A percentile compares a stretch with the other conserved stretches of the same genome.
Evolutionary conservation across 2,113 vertebrate genomes (phyloP).

Genomic region (Xyliphius kryptos): DNA sequence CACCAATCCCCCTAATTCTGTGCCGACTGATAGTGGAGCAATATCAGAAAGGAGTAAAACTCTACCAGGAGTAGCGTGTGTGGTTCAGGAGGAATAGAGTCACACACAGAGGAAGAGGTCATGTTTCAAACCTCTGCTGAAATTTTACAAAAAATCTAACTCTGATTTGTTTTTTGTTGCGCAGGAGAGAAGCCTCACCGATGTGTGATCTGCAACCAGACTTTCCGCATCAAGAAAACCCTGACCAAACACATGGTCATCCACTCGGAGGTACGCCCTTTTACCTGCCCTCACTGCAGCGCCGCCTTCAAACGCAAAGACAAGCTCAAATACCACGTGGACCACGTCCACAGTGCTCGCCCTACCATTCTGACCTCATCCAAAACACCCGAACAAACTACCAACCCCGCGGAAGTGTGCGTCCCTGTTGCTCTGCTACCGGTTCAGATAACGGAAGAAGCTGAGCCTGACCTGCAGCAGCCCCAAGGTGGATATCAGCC

Average conservation of each 20-base stretch:
- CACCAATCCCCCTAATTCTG: no score
- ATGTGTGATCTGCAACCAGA: constrained; percentile 90
- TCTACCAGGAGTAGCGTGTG: no score
- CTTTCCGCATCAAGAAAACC: constrained; percentile 97
- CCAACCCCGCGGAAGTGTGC: constrained; percentile 68
- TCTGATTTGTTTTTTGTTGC: no score
- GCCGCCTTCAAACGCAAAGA: constrained; percentile 95
- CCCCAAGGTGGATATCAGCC: constrained; percentile 74
- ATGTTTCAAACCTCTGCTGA: no score
- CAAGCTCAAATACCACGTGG: constrained; percentile 94
- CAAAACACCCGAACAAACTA: constrained; percentile 57
- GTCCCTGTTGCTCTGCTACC: constrained; percentile 80
- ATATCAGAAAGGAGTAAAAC: no score
- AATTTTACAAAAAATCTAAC: no score
- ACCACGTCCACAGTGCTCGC: constrained; percentile 85
- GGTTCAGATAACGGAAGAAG: constrained; percentile 73
- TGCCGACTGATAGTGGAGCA: no score
- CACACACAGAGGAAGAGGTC: no score
- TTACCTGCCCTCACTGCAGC: constrained; percentile 90
- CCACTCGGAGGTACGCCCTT: constrained; percentile 94
- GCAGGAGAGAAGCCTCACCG: constrained; percentile 93
- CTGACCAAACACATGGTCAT: constrained; percentile 97
- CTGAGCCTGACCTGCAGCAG: constrained; percentile 56
- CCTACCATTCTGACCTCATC: constrained; percentile 62
- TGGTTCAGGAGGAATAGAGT: no score